Evolutionary conservation across 2,113 vertebrate genomes (phyloP), one percentile per base, ranked within the genome.

Genomic region (Pelodiscus sinensis): DNA sequence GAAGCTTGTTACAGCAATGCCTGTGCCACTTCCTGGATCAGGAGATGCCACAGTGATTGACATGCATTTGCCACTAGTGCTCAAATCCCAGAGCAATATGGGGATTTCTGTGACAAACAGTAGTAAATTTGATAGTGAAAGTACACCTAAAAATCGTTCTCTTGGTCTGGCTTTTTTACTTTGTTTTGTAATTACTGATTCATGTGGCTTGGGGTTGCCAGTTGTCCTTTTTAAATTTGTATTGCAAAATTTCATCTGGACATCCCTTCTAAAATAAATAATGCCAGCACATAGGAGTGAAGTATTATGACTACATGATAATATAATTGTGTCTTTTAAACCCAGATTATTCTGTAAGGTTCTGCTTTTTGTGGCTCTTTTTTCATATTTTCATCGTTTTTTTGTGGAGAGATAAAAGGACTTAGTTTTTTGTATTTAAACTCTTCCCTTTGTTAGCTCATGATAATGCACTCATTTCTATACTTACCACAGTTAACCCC

Each of bases 331-430:
- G 50, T 31, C 92, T 96, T 97, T 96, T 92, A 92, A 93, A 95
- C 92, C 96, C 94, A 97, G 91, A 95, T 94, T 94, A 92, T 71
- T 89, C 94, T 90, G 95, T 94, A 95, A 96, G 96, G 96, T 94
- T 94, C 86, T 92, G 92, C 27, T 95, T 96, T 96, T 96, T 96
- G 92, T 94, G 96, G 89, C 81, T 87, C 94, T 93, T 89, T 91
- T 65, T 84, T 54, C 95, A 93, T 95, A 92, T 97, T 81, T 12
- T 94, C 68, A 90, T 88, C 91, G 89, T 51, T 84, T 81, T 92
- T 79, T 94, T 44, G 2, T 92, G 92, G 79, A 94, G 89, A 89
- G 90, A 84, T 54, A 88, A 92, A 96, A 89, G 56, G 84, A 81
- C 81, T 94, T 25, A 58, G 82, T 90, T 8, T 86, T 16, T 0